phyloP scores from a whole-genome alignment of 2,113 vertebrate genomes.

The Epinephelus fuscoguttatus region DNA sequence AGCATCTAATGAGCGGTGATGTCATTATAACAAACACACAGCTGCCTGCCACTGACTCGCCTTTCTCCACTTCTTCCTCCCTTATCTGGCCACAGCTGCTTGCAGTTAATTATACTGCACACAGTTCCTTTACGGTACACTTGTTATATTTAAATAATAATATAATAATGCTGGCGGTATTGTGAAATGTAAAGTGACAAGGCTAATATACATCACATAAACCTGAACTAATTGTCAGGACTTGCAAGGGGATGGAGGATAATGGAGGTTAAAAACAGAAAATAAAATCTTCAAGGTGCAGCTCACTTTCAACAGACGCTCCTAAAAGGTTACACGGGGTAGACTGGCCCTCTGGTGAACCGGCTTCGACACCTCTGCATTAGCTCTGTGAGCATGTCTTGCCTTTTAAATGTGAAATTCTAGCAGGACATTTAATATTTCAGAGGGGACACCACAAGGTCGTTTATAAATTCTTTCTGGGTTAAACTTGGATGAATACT shows the following conservation, averaged over 20 bases:
- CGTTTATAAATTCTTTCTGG: slow-evolving; percentile 53
- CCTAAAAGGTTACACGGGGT: neutral
- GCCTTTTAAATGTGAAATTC: slow-evolving; percentile 21
- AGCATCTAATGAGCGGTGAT: slow-evolving; percentile 72
- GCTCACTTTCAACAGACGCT: neutral
- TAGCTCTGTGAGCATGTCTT: neutral
- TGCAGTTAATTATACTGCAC: slow-evolving; percentile 42
- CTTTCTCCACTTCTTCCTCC: neutral
- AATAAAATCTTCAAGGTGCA: slow-evolving; percentile 7
- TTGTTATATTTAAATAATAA: slow-evolving; percentile 2
- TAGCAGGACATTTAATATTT: slow-evolving; percentile 23
- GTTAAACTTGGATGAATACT: slow-evolving; percentile 34
- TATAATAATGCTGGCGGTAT: neutral
- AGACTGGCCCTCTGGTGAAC: neutral
- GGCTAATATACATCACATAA: neutral
- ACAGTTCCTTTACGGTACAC: neutral
- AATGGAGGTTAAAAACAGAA: slow-evolving; percentile 1
- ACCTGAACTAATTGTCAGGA: neutral
- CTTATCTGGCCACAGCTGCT: slow-evolving; percentile 31
- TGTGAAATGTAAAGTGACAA: neutral
- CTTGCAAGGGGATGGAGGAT: neutral
- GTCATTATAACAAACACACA: slow-evolving; percentile 64
- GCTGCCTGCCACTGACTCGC: slow-evolving; percentile 35
- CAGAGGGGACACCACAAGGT: slow-evolving; percentile 8
- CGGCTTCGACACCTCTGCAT: neutral